Conservation (phyloP, 2,113 vertebrate species). For the Brienomyrus brachyistius region DNA sequence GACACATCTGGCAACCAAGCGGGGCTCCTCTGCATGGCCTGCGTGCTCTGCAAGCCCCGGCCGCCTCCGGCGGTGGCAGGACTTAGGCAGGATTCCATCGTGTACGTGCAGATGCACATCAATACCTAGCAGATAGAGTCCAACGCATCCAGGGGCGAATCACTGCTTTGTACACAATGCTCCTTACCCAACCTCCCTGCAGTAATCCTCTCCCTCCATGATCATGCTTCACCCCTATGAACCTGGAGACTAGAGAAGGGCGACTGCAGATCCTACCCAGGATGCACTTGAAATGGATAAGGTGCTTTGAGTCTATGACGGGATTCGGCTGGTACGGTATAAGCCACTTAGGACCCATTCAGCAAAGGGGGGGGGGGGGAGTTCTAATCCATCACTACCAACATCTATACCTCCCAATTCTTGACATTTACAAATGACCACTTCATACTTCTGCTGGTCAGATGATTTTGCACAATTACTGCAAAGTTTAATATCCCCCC, state of each 20-base stretch:
- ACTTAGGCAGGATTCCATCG: not conserved
- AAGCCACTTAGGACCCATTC: conserved; percentile 23
- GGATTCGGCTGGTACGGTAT: conserved; percentile 9
- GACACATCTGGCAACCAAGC: not conserved
- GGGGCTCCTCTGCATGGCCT: not conserved
- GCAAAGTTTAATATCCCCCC: not conserved
- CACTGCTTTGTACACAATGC: not conserved
- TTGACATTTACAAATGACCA: not conserved
- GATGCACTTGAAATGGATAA: conserved; percentile 25
- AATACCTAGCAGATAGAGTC: not conserved
- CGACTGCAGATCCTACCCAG: conserved; percentile 2
- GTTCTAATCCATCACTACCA: not conserved
- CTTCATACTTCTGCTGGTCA: not conserved
- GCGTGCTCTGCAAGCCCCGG: not conserved
- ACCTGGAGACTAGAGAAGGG: conserved; percentile 28
- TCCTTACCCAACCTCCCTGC: not conserved
- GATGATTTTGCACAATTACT: not conserved
- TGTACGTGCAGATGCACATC: not conserved
- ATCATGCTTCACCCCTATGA: conserved; percentile 10
- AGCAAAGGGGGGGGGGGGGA: not conserved
- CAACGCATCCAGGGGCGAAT: not conserved
- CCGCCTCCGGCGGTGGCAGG: not conserved
- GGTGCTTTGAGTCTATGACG: conserved; percentile 9
- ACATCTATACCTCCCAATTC: not conserved
- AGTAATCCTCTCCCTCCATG: conserved; percentile 22